Evolutionary conservation across 1,140 invertebrate species (phyloP), one percentile per base, ranked within the genome.

Genomic region (Pogonognathellus flavescens): DNA sequence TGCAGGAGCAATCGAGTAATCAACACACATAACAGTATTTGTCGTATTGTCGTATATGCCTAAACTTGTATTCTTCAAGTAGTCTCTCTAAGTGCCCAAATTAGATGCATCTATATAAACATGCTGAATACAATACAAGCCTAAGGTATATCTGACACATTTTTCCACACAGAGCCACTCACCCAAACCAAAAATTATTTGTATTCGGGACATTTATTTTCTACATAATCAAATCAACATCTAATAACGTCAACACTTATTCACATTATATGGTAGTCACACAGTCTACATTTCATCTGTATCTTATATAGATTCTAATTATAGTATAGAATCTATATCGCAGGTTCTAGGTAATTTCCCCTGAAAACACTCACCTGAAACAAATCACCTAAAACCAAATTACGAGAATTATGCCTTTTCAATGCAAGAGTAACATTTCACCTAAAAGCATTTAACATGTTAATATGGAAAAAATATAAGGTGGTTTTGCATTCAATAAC

Each of bases 211-310:
- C 25, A 20, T 76, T 76, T 76, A 41, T 70, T 70, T 70, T 50
- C 16, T 50, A 11, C 70, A 76, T 76, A 49, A 76, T 76, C 70
- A 50, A n/a, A 76, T 76, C 31, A 76, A 76, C 62, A 66, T 6
- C n/a, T n/a, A 41, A 49, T n/a, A 41, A 49, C 25, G 16, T 31
- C 66, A 57, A 14, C 53, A 41, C n/a, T 72, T 49, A 72, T 76
- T 50, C n/a, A 13, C 25, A n/a, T n/a, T 13, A 14, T n/a, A 57
- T 57, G n/a, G 9, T n/a, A 76, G 70, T 31, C 25, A 50, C 70
- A 72, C 16, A n/a, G 25, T 31, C 66, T 62, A 41, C 14, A 76
- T 41, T n/a, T 50, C 70, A 72, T 72, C 70, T 76, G 16, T 49
- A 14, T 5, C 59, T 14, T 25, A n/a, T n/a, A n/a, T n/a, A n/a